Conservation (phyloP, 2,888 invertebrate species). For the Nineta flava region DNA sequence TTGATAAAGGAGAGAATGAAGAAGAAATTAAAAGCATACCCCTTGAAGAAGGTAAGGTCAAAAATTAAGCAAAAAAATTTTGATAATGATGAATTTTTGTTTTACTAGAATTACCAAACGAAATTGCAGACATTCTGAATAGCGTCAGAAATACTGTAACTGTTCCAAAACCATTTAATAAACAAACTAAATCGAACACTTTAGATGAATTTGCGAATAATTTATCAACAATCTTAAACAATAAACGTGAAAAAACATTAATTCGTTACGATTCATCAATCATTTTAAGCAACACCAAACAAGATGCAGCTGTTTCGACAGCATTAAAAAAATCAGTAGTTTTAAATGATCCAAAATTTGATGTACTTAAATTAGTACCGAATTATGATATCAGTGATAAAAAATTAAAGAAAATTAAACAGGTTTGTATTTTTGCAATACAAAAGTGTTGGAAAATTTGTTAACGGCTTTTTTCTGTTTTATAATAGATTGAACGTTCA, state of each 20-base stretch:
- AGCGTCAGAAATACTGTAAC: too few relatives aligned
- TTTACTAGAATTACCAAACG: background rate
- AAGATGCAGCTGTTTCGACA: slow-evolving; percentile 17
- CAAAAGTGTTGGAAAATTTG: slow-evolving; percentile 3
- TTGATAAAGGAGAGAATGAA: background rate
- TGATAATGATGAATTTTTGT: background rate
- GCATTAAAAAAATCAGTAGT: slow-evolving; percentile 43
- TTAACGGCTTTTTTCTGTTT: slow-evolving; percentile 2
- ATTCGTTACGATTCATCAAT: too few relatives aligned
- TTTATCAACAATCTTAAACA: too few relatives aligned
- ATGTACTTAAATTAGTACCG: slow-evolving; percentile 42
- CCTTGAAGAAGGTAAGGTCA: too few relatives aligned
- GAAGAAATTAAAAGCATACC: too few relatives aligned
- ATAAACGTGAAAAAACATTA: too few relatives aligned
- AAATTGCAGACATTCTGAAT: background rate
- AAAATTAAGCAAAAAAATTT: too few relatives aligned
- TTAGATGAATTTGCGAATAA: too few relatives aligned
- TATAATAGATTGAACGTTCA: slow-evolving; percentile 44
- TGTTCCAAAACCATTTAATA: too few relatives aligned
- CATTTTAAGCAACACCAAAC: too few relatives aligned
- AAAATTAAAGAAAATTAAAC: slow-evolving; percentile 36
- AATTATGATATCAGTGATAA: slow-evolving; percentile 39
- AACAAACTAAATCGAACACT: too few relatives aligned
- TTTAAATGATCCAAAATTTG: slow-evolving; percentile 43
- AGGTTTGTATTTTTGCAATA: slow-evolving; percentile 28